Conservation (phyloP, 1,140 invertebrate species). For the Calliphora vicina region DNA sequence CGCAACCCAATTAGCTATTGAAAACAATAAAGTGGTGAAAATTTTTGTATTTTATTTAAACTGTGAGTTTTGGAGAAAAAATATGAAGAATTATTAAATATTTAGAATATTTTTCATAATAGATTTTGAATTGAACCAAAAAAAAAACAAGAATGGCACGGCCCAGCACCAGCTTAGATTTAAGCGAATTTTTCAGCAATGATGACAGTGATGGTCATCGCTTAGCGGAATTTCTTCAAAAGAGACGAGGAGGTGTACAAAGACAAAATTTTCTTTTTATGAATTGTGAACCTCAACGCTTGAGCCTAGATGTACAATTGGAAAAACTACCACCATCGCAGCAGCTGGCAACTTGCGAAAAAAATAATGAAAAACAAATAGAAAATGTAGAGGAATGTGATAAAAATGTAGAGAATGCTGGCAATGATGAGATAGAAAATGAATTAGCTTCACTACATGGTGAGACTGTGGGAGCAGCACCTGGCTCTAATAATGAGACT, state of each 20-base stretch:
- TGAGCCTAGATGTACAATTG: constrained; percentile 34
- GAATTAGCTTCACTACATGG: not conserved
- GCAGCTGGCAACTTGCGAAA: not conserved
- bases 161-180: not conserved
- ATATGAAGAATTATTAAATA: not conserved
- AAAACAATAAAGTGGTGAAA: not conserved
- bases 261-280: not conserved
- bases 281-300: not conserved
- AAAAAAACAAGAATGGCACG: not conserved
- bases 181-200: constrained; percentile 31
- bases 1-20: not conserved
- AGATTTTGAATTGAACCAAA: not conserved
- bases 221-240: constrained; percentile 36
- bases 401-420: not conserved
- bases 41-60: not conserved
- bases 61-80: not conserved
- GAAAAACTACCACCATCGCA: not conserved
- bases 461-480: not conserved
- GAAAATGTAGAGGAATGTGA: not conserved
- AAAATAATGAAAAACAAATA: not conserved
- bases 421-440: not conserved
- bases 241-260: constrained; percentile 14
- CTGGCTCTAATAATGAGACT: not conserved
- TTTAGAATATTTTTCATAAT: not conserved
- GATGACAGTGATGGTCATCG: constrained; percentile 37